Conservation (phyloP, 35 echinoderm and acorn worm species). For the Heliocidaris tuberculata region DNA sequence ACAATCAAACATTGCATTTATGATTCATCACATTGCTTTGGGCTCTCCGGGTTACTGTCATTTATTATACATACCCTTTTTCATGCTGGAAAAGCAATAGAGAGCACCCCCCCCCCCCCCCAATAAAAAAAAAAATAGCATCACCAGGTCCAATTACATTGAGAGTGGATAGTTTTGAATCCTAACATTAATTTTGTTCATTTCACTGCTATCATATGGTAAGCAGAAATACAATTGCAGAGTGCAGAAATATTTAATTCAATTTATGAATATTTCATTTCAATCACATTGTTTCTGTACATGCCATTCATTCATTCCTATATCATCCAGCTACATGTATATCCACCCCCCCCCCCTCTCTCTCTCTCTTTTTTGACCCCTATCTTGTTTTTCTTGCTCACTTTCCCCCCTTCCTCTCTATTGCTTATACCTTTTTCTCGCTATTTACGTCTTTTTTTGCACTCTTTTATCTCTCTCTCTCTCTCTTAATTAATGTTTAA, state of each 20-base stretch:
- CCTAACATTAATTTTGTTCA: neutral
- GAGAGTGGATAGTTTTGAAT: neutral
- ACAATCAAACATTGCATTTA: constrained; percentile 18
- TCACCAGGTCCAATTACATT: neutral
- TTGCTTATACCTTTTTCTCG: no score
- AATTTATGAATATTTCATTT: neutral
- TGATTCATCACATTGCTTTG: neutral
- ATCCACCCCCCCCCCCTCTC: no score
- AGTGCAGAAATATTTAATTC: neutral
- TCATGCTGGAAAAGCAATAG: neutral
- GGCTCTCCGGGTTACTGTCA: neutral
- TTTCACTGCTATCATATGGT: neutral
- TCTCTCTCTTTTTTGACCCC: neutral
- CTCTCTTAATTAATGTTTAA: no score
- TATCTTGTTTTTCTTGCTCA: neutral
- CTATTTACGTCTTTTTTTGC: no score
- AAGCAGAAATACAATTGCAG: neutral
- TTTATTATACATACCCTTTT: neutral
- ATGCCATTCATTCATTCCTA: no score
- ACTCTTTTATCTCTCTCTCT: no score
- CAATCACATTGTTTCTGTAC: neutral
- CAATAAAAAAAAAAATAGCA: neutral
- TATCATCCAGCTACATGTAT: no score
- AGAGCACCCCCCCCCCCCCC: neutral
- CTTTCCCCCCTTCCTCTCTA: neutral